A percentile compares a stretch with the other conserved stretches of the same genome.
Conservation (phyloP, 2,888 invertebrate genomes). For the Odontocerum albicorne region DNA sequence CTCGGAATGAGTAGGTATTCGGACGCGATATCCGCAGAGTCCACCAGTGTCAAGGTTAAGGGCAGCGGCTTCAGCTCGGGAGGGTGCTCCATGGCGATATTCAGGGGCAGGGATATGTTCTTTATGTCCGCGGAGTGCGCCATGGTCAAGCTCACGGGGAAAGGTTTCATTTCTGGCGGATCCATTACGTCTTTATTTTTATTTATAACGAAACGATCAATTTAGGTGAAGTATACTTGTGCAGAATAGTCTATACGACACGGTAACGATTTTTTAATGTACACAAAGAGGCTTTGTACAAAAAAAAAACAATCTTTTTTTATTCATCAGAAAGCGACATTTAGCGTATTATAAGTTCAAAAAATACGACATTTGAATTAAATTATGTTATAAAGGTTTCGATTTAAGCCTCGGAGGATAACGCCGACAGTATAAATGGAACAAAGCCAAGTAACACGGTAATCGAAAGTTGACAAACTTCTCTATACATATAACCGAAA, state of each 20-base stretch:
- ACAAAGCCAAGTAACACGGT: slow-evolving; percentile 22
- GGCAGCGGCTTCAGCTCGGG: slow-evolving; percentile 29
- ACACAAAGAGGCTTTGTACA: too few relatives aligned
- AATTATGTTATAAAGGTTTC: too few relatives aligned
- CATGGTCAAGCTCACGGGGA: slow-evolving; percentile 2
- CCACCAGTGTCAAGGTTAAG: slow-evolving; percentile 14
- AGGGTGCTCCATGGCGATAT: slow-evolving; percentile 9
- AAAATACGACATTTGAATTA: too few relatives aligned
- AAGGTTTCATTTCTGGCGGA: slow-evolving; percentile 5
- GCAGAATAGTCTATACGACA: too few relatives aligned
- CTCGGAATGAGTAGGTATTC: slow-evolving; percentile 23
- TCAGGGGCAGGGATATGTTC: background rate
- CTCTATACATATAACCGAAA: slow-evolving; percentile 17
- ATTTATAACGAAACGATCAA: too few relatives aligned
- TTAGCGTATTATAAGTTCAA: too few relatives aligned
- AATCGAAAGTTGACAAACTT: slow-evolving; percentile 20
- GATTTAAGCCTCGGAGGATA: too few relatives aligned
- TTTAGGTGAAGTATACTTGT: too few relatives aligned
- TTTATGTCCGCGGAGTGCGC: background rate
- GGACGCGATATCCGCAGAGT: slow-evolving; percentile 15
- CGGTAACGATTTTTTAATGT: too few relatives aligned
- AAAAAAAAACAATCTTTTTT: too few relatives aligned
- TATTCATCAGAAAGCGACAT: too few relatives aligned
- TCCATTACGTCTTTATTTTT: background rate
- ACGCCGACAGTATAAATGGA: slow-evolving; percentile 22